Conservation (phyloP, 2,797 vertebrate genomes). For the Amblyraja radiata region DNA sequence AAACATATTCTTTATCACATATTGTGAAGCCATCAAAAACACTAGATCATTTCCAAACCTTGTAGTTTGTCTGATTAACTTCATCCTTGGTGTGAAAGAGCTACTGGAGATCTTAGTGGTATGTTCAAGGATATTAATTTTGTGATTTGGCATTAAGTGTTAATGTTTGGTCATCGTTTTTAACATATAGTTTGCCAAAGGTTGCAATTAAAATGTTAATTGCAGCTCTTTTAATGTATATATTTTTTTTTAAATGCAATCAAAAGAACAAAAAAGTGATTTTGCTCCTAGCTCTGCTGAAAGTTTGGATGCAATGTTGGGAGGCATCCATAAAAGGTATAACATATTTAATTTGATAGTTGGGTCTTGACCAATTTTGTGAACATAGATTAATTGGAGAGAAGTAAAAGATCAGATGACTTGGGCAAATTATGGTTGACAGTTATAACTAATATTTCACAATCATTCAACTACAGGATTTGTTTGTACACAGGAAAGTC, state of each 20-base stretch:
- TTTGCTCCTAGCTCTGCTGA: neutral
- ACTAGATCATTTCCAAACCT: neutral
- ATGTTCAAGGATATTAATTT: neutral
- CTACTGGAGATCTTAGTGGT: neutral
- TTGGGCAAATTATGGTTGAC: neutral
- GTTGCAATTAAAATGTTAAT: neutral
- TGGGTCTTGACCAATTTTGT: neutral
- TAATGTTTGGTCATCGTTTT: neutral
- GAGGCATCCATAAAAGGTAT: neutral
- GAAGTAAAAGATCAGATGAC: neutral
- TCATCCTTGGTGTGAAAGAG: neutral
- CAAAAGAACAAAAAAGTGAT: neutral
- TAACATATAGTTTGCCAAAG: neutral
- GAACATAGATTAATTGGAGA: neutral
- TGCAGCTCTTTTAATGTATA: neutral
- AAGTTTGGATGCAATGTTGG: neutral
- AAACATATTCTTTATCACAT: neutral
- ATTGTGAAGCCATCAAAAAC: neutral
- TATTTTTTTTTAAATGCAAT: neutral
- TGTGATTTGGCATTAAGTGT: neutral
- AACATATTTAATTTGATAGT: neutral
- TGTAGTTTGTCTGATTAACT: neutral
- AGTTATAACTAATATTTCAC: neutral
- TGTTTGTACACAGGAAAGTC: neutral
- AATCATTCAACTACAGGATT: neutral